A percentile compares a stretch with the other conserved stretches of the same genome.
Conservation (phyloP, 2,888 invertebrate genomes). For the Xestia xanthographa region DNA sequence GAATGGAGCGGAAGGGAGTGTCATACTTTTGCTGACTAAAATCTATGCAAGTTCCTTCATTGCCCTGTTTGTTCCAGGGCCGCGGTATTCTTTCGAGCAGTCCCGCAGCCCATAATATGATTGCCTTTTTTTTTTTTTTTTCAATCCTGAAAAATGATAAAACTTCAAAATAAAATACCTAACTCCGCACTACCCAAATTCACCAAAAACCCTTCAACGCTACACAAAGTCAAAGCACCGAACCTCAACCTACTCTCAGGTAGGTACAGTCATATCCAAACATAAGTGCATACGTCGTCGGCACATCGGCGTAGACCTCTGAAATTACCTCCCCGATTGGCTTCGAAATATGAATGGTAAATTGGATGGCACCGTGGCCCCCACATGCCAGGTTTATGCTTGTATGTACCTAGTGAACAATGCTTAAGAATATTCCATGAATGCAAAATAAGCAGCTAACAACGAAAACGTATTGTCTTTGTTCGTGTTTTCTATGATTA, state of each 20-base stretch:
- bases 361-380: slow-evolving; percentile 83
- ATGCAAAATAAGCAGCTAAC: slow-evolving; percentile 88
- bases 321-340: slow-evolving; percentile 86
- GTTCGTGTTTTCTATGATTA: slow-evolving; percentile 84
- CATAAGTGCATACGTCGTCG: slow-evolving; percentile 66
- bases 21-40: too few relatives aligned
- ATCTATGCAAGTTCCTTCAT: too few relatives aligned
- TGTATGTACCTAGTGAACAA: slow-evolving; percentile 79
- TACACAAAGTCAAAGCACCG: slow-evolving; percentile 25
- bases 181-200: background rate
- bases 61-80: too few relatives aligned
- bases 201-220: slow-evolving; percentile 18
- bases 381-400: slow-evolving; percentile 78
- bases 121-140: too few relatives aligned
- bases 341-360: slow-evolving; percentile 88
- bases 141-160: background rate
- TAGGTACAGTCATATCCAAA: slow-evolving; percentile 52
- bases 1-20: too few relatives aligned
- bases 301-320: slow-evolving; percentile 78
- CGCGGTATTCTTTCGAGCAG: too few relatives aligned
- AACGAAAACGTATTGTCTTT: slow-evolving; percentile 79
- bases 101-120: too few relatives aligned
- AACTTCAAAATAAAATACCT: slow-evolving; percentile 5
- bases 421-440: slow-evolving; percentile 89
- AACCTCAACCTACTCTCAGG: slow-evolving; percentile 29